Base-by-base conservation (phyloP, 37 sponge, comb jelly and placozoan genomes). In the Eunapius fragilis region DNA sequence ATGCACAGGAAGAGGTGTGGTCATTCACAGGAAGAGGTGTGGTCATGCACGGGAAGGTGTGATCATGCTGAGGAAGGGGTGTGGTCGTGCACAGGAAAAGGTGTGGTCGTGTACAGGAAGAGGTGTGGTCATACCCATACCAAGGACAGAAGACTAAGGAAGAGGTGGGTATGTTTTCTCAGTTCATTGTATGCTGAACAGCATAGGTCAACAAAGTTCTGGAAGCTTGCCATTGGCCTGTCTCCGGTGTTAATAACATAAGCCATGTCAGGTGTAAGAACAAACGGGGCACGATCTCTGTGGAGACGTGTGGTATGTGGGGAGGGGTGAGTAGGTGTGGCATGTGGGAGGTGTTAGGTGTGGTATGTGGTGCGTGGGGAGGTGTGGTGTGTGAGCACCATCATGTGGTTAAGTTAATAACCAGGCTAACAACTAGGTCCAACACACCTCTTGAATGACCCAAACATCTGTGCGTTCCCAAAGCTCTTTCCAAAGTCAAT, bases 391-490 rank as follows among this genome's bases (percentile, higher is more conserved):
- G 25, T 75, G 31, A 6, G 35, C 76, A 75, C 10, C 7, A 30
- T 13, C 5, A 13, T 30, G 12, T 70, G 71, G 71, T 12, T 13
- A 3, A 70, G 6, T 70, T 6, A 70, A 70, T n/a, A 25, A 70
- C 26, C 3, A 9, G 4, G 10, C 35, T 75, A 26, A 7, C 27
- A 4, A 75, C 50, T 1, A 23, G 33, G n/a, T n/a, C n/a, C n/a
- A 30, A 74, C 80, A 36, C 7, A 91, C 94, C 94, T 84, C 80
- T 90, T 94, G 41, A 97, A 92, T 71, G 67, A 81, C 2, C 97
- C 97, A 90, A 97, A 92, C 95, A 94, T 97, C 73, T 97, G 97
- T 34, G 97, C 92, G 73, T 97, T 92, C 22, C 97, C 97, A 26
- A 97, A 76, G 38, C 94, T 92, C 82, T 92, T 92, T 3, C 95